Evolutionary conservation across 2,888 invertebrate species (phyloP).

Genomic region (Drosophila helvetica): DNA sequence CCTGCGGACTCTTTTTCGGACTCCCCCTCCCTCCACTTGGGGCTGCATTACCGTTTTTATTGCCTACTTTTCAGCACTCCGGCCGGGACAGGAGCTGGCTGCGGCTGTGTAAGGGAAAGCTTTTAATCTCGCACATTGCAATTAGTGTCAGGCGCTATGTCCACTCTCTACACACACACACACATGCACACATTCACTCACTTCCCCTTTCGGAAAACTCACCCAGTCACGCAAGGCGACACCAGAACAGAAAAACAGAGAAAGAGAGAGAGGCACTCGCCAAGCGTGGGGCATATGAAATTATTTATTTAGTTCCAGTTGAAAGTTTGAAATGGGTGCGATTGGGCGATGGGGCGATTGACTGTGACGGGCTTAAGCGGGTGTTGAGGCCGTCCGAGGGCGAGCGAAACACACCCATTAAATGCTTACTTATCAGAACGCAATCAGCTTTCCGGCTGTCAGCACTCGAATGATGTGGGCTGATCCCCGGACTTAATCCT

Average conservation of each 20-base stretch:
- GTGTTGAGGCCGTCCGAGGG: constrained; percentile 62
- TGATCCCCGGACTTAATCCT: constrained; percentile 26
- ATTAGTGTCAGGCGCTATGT: constrained; percentile 63
- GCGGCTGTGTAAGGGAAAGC: constrained; percentile 24
- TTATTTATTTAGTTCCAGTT: constrained; percentile 72
- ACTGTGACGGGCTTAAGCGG: constrained; percentile 48
- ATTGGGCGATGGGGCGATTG: constrained; percentile 3
- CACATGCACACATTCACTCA: constrained; percentile 1
- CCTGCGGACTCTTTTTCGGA: background rate
- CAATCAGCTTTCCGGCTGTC: constrained; percentile 74
- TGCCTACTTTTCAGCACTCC: constrained; percentile 46
- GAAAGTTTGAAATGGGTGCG: constrained; percentile 63
- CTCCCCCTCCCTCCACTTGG: constrained; percentile 3
- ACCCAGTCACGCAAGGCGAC: constrained; percentile 55
- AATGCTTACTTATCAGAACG: constrained; percentile 78
- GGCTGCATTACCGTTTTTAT: constrained; percentile 39
- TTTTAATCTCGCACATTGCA: constrained; percentile 66
- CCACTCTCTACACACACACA: constrained; percentile 35
- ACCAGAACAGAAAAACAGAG: constrained; percentile 27
- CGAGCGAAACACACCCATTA: constrained; percentile 73
- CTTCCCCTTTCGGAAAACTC: constrained; percentile 10
- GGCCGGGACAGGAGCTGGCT: background rate
- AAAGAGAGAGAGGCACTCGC: background rate
- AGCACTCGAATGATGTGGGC: constrained; percentile 23
- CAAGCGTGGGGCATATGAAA: constrained; percentile 49